These are phyloP conservation scores for Bubo bubo DNA, from an alignment of 2,113 vertebrate genomes.

Conservation along the genomic window DNA sequence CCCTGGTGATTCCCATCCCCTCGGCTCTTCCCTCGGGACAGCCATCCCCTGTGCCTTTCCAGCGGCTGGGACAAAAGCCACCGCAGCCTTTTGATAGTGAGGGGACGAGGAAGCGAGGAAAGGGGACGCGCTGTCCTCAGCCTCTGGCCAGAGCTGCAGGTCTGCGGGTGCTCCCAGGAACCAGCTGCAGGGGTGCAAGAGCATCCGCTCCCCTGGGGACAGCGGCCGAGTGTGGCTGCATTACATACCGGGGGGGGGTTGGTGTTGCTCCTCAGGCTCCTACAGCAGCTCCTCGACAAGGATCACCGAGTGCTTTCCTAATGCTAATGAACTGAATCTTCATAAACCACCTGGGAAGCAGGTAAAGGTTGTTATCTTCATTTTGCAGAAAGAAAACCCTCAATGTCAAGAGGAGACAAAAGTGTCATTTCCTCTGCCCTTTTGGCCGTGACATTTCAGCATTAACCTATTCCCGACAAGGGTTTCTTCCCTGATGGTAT, in stretches of 20 bases:
- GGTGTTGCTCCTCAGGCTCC: not conserved
- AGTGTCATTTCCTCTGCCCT: slow-evolving; percentile 39
- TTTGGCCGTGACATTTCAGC: not conserved
- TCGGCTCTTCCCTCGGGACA: not conserved
- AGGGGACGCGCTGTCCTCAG: not conserved
- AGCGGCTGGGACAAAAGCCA: not conserved
- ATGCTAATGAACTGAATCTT: slow-evolving; percentile 18
- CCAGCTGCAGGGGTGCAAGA: fast-evolving
- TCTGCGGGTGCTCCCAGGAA: not conserved
- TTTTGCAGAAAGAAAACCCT: slow-evolving; percentile 46
- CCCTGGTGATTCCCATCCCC: not conserved
- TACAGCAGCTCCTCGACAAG: not conserved
- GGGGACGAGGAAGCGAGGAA: not conserved
- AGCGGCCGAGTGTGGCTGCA: not conserved
- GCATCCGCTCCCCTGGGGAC: not conserved
- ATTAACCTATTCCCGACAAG: not conserved
- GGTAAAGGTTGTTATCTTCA: slow-evolving; percentile 61
- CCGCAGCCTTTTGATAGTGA: not conserved
- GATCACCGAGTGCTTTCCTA: not conserved
- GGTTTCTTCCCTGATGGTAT: not conserved
- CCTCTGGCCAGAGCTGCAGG: not conserved
- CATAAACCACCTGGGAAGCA: slow-evolving; percentile 34
- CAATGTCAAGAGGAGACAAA: not conserved
- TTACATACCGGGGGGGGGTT: fast-evolving
- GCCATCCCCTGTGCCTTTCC: not conserved